phyloP scores from a whole-genome alignment of 2,113 vertebrate species.

The Panthera tigris region DNA sequence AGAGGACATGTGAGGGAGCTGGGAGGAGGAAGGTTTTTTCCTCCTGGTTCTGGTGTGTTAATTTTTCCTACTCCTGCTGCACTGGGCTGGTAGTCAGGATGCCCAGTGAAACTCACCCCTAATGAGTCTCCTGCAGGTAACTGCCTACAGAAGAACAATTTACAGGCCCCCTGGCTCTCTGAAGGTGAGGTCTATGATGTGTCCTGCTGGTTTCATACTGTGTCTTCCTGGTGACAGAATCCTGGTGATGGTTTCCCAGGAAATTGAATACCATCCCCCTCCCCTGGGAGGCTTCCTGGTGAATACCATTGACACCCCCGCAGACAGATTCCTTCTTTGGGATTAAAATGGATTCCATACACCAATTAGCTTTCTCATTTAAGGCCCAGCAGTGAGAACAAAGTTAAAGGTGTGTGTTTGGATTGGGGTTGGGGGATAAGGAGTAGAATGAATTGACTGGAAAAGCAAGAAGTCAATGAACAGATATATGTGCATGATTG shows the following conservation, averaged over 20 bases:
- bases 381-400: neutral
- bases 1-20: neutral
- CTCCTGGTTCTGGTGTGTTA: neutral
- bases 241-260: neutral
- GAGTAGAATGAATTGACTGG: neutral
- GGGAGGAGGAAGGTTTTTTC: neutral
- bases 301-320: neutral
- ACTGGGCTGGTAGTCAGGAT: neutral
- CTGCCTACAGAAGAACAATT: neutral
- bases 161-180: neutral
- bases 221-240: neutral
- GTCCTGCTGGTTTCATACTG: neutral
- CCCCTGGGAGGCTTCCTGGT: neutral
- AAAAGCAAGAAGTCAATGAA: neutral
- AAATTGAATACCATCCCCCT: neutral
- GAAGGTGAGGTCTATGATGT: neutral
- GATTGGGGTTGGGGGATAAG: neutral
- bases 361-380: neutral
- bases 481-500: neutral
- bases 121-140: neutral
- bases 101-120: neutral
- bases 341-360: neutral
- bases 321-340: neutral
- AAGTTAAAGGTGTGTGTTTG: neutral
- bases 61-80: neutral